phyloP scores from a whole-genome alignment of 2,888 invertebrate species.

The Hypsopygia costalis region DNA sequence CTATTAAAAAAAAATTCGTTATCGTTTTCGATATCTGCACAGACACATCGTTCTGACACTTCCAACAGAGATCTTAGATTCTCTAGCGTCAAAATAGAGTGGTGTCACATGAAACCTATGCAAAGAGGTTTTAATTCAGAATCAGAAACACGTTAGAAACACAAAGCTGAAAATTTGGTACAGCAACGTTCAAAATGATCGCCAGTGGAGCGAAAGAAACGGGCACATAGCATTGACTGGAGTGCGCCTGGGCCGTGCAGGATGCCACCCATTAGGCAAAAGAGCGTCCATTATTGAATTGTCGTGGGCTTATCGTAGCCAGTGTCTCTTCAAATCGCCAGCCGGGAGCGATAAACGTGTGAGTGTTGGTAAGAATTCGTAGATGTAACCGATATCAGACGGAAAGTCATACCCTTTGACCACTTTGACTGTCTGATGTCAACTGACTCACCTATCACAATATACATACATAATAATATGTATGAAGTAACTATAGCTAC shows the following conservation, averaged over 20 bases:
- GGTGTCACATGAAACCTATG: slow-evolving; percentile 41
- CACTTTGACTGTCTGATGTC: no score
- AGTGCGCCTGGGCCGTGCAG: slow-evolving; percentile 63
- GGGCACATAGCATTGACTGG: slow-evolving; percentile 71
- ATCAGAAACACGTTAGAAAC: slow-evolving; percentile 32
- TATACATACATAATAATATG: no score
- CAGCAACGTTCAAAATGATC: slow-evolving; percentile 21
- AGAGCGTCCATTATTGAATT: slow-evolving; percentile 76
- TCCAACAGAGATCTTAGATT: slow-evolving; percentile 36
- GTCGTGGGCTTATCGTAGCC: slow-evolving; percentile 73
- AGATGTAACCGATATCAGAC: slow-evolving; percentile 3
- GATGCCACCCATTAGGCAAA: slow-evolving; percentile 72
- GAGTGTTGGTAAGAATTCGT: slow-evolving; percentile 32
- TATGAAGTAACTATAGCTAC: no score
- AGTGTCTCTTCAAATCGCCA: slow-evolving; percentile 61
- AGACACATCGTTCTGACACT: slow-evolving; percentile 49
- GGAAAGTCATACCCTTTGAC: no score
- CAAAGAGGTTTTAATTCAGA: slow-evolving; percentile 47
- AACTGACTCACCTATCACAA: no score
- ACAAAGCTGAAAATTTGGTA: slow-evolving; percentile 29
- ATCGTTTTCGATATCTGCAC: slow-evolving; percentile 42
- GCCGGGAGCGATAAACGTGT: slow-evolving; percentile 47
- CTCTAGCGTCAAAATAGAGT: slow-evolving; percentile 19
- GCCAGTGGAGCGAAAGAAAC: slow-evolving; percentile 47
- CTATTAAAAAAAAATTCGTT: slow-evolving; percentile 28